A percentile compares a stretch with the other conserved stretches of the same genome.
These are phyloP conservation scores for Hyles euphorbiae DNA, from an alignment of 1,140 invertebrate genomes.

Conservation along the genomic window DNA sequence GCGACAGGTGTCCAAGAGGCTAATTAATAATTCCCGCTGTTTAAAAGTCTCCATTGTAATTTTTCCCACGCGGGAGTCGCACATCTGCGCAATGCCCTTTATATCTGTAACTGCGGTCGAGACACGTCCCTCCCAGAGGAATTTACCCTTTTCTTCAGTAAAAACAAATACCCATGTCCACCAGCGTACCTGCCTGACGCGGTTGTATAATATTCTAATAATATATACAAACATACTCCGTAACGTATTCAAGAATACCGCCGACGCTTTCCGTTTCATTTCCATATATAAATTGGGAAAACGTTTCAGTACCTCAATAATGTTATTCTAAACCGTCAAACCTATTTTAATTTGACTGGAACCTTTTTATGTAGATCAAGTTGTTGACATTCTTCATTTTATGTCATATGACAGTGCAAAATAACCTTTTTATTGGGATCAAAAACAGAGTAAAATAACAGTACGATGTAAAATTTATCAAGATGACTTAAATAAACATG, in stretches of 20 bases:
- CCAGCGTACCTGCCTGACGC: conserved; percentile 15
- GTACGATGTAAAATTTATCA: too few species aligned
- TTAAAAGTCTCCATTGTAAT: background rate
- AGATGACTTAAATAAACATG: too few species aligned
- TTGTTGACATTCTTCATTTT: too few species aligned
- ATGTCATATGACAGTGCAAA: too few species aligned
- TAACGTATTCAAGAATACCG: conserved; percentile 1
- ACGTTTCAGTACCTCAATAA: too few species aligned
- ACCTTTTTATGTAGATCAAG: too few species aligned
- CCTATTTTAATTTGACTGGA: too few species aligned
- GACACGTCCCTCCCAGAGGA: conserved; percentile 24
- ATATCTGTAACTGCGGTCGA: conserved; percentile 13
- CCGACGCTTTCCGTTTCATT: conserved; percentile 4
- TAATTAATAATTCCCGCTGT: background rate
- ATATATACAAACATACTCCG: conserved; percentile 22
- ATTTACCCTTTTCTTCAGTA: conserved; percentile 35
- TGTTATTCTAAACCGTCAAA: too few species aligned
- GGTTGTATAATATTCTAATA: conserved; percentile 36
- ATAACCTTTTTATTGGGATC: too few species aligned
- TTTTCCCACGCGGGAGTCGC: background rate
- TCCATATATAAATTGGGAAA: too few species aligned
- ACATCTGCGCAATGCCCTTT: conserved; percentile 22
- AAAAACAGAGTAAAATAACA: too few species aligned
- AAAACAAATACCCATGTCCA: conserved; percentile 35
- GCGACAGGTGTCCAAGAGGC: too few species aligned